A percentile compares a stretch with the other conserved stretches of the same genome.
Conservation (phyloP, 2,113 vertebrate genomes). For the Dasyprocta punctata region DNA sequence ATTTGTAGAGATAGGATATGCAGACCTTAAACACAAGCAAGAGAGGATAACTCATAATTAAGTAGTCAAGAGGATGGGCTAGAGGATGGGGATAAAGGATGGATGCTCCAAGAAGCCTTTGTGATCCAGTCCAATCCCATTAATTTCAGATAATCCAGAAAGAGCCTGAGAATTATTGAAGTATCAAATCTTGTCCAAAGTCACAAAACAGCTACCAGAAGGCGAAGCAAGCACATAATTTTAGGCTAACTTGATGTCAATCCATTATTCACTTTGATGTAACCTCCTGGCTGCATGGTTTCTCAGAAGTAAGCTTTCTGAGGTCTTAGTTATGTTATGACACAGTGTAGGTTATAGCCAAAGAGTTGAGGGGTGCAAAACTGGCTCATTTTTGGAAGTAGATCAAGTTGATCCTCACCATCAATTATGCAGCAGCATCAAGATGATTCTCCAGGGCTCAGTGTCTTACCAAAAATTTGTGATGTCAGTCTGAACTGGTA, state of each 20-base stretch:
- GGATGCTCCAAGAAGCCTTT: neutral
- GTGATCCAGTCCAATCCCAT: neutral
- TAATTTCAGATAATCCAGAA: neutral
- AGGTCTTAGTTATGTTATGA: neutral
- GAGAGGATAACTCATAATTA: neutral
- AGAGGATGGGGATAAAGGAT: neutral
- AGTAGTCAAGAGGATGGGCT: neutral
- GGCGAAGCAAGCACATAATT: neutral
- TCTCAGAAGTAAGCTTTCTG: neutral
- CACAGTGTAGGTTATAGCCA: neutral
- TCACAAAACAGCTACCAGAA: neutral
- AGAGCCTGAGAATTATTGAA: neutral
- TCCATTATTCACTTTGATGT: neutral
- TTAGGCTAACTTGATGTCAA: neutral
- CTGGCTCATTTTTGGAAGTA: neutral
- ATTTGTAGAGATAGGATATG: neutral
- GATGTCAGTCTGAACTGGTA: conserved; percentile 55
- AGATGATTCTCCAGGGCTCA: neutral
- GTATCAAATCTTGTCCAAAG: neutral
- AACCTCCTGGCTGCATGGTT: neutral
- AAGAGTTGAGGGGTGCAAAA: neutral
- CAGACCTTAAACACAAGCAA: neutral
- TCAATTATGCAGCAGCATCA: neutral
- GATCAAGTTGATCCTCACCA: neutral
- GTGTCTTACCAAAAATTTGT: neutral